Evolutionary conservation across 2,797 vertebrate genomes (phyloP), one percentile per base, ranked within the genome.

Genomic region (Pseudochirops corinnae): DNA sequence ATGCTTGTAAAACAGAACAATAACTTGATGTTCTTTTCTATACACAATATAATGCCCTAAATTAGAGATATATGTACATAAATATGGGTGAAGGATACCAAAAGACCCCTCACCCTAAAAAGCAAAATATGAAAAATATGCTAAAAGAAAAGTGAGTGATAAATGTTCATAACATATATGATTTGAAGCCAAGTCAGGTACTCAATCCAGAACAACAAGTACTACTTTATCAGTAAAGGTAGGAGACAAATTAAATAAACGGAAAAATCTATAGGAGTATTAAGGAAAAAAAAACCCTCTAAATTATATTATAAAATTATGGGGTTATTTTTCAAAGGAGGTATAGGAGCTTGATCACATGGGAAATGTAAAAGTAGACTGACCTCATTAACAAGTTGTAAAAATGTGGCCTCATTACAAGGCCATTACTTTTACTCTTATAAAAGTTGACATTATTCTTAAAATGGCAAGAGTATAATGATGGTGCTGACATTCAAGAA

Each of bases 401-500:
- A 13, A 55, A 91, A 52, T 58, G 1, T 52, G 2, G 4, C 26
- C 13, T 93, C 0, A 0, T 93, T 58, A 96, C 82, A 95, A 97
- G 97, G 57, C 0, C 33, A 18, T 60, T 67, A 7, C 1, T 82
- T 91, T 74, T 92, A 3, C 92, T 96, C 7, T 94, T 96, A 52
- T 39, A 94, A 95, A 96, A 96, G 50, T 94, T 26, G 94, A 58
- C 90, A 91, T 6, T 90, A 4, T 29, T 95, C 95, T 92, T 90
- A 94, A 94, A 97, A 96, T 92, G 13, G 9, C 21, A 93, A 26
- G 28, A 74, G 1, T 90, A 93, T 93, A 96, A 96, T 93, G n/a
- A 95, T 91, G 50, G 52, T 2, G 14, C 90, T 91, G 90, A 91
- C 90, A 91, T 91, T 91, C 90, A 91, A 82, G 90, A 52, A 55